Conservation (phyloP, 2,888 invertebrate genomes). For the Xanthostigma xanthostigma region DNA sequence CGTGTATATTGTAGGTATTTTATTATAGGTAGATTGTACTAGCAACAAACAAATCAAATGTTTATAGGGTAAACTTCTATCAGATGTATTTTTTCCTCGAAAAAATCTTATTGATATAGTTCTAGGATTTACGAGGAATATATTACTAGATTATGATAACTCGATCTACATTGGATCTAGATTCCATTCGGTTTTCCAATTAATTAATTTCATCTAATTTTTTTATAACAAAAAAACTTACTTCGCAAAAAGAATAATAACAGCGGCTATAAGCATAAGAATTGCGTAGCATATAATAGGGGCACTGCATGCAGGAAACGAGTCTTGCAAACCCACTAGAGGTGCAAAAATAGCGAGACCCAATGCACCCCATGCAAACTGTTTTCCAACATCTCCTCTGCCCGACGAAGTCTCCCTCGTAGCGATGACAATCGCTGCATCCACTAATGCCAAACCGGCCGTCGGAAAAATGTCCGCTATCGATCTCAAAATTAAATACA, state of each 20-base stretch:
- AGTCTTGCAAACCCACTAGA: conserved; percentile 28
- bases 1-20: too few species aligned
- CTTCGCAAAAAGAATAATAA: conserved; percentile 41
- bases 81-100: too few species aligned
- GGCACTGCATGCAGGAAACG: conserved; percentile 31
- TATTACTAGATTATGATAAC: too few species aligned
- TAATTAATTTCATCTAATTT: too few species aligned
- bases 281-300: conserved; percentile 37
- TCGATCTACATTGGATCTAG: too few species aligned
- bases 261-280: conserved; percentile 44
- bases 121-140: too few species aligned
- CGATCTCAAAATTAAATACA: conserved; percentile 51
- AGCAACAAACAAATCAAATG: too few species aligned
- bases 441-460: conserved; percentile 52
- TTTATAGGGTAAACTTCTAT: too few species aligned
- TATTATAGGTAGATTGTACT: too few species aligned
- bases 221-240: conserved; percentile 20
- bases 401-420: conserved; percentile 68
- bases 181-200: too few species aligned
- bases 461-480: conserved; percentile 65
- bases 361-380: conserved; percentile 58
- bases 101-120: too few species aligned
- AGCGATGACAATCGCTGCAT: conserved; percentile 66
- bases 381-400: conserved; percentile 63
- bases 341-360: conserved; percentile 58